These are phyloP conservation scores for Lordiphosa fenestrarum DNA, from an alignment of 2,888 invertebrate species.

Conservation along the genomic window DNA sequence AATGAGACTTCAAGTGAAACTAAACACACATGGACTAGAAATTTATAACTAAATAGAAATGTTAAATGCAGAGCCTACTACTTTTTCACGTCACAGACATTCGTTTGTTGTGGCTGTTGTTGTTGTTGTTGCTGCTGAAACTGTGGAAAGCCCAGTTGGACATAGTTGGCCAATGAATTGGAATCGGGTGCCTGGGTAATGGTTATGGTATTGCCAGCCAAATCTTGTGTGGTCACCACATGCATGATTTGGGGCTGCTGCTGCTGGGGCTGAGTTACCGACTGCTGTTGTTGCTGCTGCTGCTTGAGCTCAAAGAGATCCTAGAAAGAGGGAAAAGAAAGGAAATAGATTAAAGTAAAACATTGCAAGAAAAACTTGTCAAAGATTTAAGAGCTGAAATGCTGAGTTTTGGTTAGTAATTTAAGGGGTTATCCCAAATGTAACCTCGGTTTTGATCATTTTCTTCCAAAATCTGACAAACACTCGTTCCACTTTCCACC, in stretches of 20 bases:
- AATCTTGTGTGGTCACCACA: conserved; percentile 73
- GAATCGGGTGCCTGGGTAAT: conserved; percentile 78
- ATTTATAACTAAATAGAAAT: conserved; percentile 3
- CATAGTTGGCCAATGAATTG: conserved; percentile 77
- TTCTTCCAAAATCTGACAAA: too few species aligned
- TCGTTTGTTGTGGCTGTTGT: background rate
- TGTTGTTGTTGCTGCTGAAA: conserved; percentile 53
- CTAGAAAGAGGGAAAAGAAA: conserved; percentile 10
- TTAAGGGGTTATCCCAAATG: too few species aligned
- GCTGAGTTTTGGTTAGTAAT: too few species aligned
- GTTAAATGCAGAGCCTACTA: conserved; percentile 43
- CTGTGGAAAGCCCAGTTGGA: conserved; percentile 76
- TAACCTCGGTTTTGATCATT: too few species aligned
- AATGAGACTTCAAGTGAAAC: conserved; percentile 13
- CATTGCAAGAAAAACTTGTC: too few species aligned
- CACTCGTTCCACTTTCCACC: too few species aligned
- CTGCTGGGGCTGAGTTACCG: conserved; percentile 32
- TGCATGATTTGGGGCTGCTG: conserved; percentile 77
- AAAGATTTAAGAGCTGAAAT: too few species aligned
- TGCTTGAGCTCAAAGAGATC: conserved; percentile 33
- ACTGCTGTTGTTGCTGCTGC: conserved; percentile 34
- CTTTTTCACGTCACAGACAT: conserved; percentile 57
- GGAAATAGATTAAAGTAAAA: background rate
- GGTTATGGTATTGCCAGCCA: conserved; percentile 78
- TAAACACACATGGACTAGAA: conserved; percentile 43